Evolutionary conservation across 2,888 invertebrate genomes (phyloP), one percentile per base, ranked within the genome.

Genomic region (Margaritifera margaritifera): DNA sequence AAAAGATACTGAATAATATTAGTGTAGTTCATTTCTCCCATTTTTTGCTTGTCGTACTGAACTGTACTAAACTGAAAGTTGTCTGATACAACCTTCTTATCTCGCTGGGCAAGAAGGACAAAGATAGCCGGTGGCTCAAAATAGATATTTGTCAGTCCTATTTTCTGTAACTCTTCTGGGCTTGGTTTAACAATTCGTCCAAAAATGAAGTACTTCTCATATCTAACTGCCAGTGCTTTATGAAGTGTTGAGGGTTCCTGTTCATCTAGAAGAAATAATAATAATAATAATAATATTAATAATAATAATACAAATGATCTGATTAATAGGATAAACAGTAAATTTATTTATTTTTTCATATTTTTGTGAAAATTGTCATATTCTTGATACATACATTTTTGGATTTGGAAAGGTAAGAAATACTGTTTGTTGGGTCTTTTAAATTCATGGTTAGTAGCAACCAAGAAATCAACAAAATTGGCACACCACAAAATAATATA

Each of bases 121-220:
- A 80, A 73, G 22, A 84, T 50, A 15, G 76, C 69, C 15, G 82
- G 83, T 2, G 74, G 68, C 5, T 74, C 75, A 15, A 81, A 51
- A 27, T 69, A 77, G 20, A 69, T 62, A 11, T 74, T 73, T 11
- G 69, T 70, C 22, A 77, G 50, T 42, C 84, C 84, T 5, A 84
- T 62, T 6, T 66, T 66, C 60, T 70, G 68, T 20, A 78, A 66
- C 27, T 83, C 82, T 8, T 77, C 73, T 4, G 71, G n/a, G 0
- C 77, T 69, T 19, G 84, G 83, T n/a, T 74, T 71, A 3, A 79
- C 74, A 31, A 84, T 59, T 53, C 68, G 64, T 1, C 78, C 82
- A 64, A 83, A 81, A 31, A 72, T 71, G 66, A 81, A 84, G 64
- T 83, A 84, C 58, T 79, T 78, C 50, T 77, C 69, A 67, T 83